Evolutionary conservation across 2,797 vertebrate species (phyloP), one percentile per base, ranked within the genome.

Genomic region (Sternarchorhynchus goeldii): DNA sequence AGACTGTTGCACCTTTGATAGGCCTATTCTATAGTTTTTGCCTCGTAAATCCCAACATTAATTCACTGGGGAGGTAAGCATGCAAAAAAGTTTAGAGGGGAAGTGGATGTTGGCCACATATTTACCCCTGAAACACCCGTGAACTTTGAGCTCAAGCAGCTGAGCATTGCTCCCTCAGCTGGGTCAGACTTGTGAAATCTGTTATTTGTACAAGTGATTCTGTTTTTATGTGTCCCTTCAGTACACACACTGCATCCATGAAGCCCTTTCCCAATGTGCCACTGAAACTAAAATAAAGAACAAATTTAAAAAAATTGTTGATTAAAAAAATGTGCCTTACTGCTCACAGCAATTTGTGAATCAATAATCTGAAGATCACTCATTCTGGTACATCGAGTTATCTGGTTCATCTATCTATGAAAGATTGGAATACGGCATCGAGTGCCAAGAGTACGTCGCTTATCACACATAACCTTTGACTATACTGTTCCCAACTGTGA

Each of bases 381-480:
- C 20, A 21, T 53, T 65, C 25, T 25, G 25, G 25, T 25, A 25
- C 25, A 25, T 25, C 5, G 25, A 62, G 41, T 75, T 21, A 58
- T 32, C 21, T 25, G 57, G 39, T 16, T 34, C 8, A 62, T 66
- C 31, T 32, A n/a, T 4, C 4, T 21, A 32, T 64, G 20, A 50
- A 56, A 17, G 17, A 32, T 57, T 75, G 75, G 14, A 41, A 41
- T 65, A 59, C 17, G 25, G 63, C 50, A 57, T 68, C 12, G 21
- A 59, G 16, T 20, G 14, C 18, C 53, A 20, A 63, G n/a, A 62
- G 70, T 77, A 29, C 73, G 55, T 72, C 65, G 36, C 58, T 69
- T 77, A 83, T 83, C 56, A 64, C 14, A 68, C 25, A 39, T 20
- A 62, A 84, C 83, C 84, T 85, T 87, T 85, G 79, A 16, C 20